Base-by-base conservation (phyloP, 2,888 invertebrate species). In the Sericinus montela region DNA sequence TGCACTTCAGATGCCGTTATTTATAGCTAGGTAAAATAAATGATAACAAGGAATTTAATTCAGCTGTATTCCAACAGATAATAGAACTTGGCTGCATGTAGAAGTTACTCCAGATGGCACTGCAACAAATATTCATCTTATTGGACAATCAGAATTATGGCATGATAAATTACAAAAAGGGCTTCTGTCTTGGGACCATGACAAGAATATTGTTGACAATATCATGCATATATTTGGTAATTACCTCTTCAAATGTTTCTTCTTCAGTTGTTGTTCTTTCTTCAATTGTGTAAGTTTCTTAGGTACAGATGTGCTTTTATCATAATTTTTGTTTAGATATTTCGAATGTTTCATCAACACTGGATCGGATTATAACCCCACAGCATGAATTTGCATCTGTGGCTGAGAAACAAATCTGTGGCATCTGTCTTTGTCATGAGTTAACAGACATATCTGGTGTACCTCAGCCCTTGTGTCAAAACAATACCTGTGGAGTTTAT, bases 381-480 rank as follows among this genome's bases (percentile, higher is more conserved):
- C 16, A 45, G 32, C 35, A 19, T 23, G 40, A 30, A 10, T 2
- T n/a, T 23, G 10, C 11, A 23, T 38, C 45, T 7, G 19, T 37
- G 2, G 9, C n/a, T 0, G 34, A 43, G 9, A 35, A 42, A 11
- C 65, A 68, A 44, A 47, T 47, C 13, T 87, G 87, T 62, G 71
- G 72, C 13, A 87, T 87, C 56, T 87, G 87, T 51, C 67, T 83
- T 5, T 79, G 80, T 63, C 46, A 61, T 13, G 69, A 77, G 42
- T 53, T 83, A 37, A 72, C 73, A 3, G 74, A 70, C 37, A 51
- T 52, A 15, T 57, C 65, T 16, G 72, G 73, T 13, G 48, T 80
- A n/a, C 86, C 87, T 3, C 72, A 75, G 36, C 86, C 86, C n/a
- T 57, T 87, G 11, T 87, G 87, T 50, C 73, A 74, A 55, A 85